These are phyloP conservation scores for Corythaixoides concolor DNA, from an alignment of 2,113 vertebrate genomes.

Conservation along the genomic window DNA sequence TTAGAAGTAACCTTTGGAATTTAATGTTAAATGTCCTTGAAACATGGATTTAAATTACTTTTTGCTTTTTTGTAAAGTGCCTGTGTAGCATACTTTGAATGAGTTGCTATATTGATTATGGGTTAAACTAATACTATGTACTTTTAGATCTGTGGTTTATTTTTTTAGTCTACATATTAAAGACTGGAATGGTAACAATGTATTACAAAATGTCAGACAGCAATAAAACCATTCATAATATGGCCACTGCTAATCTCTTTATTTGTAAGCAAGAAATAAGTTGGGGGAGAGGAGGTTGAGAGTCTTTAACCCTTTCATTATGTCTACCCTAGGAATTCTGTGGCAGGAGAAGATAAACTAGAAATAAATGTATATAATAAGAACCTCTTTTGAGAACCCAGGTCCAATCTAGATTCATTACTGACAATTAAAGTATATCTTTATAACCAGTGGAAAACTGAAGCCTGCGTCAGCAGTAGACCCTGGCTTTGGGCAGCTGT, in stretches of 20 bases:
- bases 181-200: constrained; percentile 49
- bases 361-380: neutral
- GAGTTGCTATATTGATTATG: neutral
- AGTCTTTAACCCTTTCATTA: neutral
- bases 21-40: neutral
- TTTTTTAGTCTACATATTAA: constrained; percentile 48
- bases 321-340: neutral
- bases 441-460: neutral
- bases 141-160: constrained; percentile 46
- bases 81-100: constrained; percentile 21
- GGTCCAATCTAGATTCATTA: neutral
- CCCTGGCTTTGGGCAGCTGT: neutral
- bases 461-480: neutral
- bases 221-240: constrained; percentile 54
- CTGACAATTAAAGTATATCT: neutral
- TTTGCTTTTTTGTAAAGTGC: neutral
- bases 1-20: constrained; percentile 21
- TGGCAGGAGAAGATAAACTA: neutral
- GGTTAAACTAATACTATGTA: constrained; percentile 46
- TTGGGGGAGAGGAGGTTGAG: neutral
- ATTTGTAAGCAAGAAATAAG: neutral
- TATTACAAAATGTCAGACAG: constrained; percentile 6
- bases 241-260: neutral
- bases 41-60: neutral
- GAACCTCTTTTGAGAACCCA: neutral